Evolutionary conservation across 2,113 vertebrate genomes (phyloP).

Genomic region (Danionella cerebrum): DNA sequence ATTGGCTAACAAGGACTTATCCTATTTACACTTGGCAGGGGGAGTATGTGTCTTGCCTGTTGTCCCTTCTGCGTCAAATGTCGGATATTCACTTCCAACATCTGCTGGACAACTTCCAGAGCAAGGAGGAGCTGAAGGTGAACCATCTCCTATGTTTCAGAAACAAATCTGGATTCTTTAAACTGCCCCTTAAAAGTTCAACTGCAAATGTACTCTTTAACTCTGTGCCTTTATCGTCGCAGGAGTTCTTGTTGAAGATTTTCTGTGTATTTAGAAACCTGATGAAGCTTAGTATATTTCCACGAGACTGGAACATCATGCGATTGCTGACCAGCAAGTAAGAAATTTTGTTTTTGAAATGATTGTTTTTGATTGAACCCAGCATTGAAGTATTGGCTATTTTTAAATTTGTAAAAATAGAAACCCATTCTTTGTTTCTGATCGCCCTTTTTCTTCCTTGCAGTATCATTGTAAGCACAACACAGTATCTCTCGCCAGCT

Average conservation of each 20-base stretch:
- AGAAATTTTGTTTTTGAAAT: no score
- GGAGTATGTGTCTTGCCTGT: conserved; percentile 94
- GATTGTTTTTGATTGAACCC: no score
- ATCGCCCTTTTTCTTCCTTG: conserved; percentile 7
- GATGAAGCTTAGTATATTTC: conserved; percentile 97
- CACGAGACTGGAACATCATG: conserved; percentile 97
- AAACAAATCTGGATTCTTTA: not conserved
- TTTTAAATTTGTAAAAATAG: no score
- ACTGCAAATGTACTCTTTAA: not conserved
- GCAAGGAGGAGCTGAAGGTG: conserved; percentile 98
- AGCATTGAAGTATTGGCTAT: not conserved
- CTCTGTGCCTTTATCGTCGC: not conserved
- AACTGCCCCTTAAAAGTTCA: not conserved
- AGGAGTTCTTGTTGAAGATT: conserved; percentile 96
- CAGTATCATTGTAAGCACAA: conserved; percentile 94
- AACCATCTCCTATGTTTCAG: not conserved
- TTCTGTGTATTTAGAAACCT: conserved; percentile 94
- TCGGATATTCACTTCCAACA: conserved; percentile 93
- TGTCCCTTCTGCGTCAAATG: conserved; percentile 96
- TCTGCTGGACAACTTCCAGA: conserved; percentile 94
- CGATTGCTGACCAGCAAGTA: conserved; percentile 96
- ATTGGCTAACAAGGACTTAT: conserved; percentile 34
- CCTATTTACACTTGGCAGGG: conserved; percentile 67
- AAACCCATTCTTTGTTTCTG: no score
- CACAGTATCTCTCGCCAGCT: conserved; percentile 86